phyloP scores from a whole-genome alignment of 1,140 invertebrate species.

The Fopius arisanus region DNA sequence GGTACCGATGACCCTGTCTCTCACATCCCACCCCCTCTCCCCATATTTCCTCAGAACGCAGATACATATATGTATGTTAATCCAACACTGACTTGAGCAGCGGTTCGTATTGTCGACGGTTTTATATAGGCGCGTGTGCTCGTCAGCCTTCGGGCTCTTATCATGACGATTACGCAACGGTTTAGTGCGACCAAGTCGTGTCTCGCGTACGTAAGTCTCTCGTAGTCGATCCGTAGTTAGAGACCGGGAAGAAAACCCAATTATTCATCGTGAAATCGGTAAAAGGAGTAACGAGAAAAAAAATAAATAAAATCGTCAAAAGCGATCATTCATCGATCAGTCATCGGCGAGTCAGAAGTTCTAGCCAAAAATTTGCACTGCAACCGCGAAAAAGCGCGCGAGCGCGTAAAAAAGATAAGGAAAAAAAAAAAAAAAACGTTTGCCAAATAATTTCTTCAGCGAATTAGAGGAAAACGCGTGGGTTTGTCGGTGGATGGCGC shows the following conservation, averaged over 20 bases:
- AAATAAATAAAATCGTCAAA: neutral
- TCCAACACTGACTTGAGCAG: constrained; percentile 2
- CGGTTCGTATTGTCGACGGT: constrained; percentile 11
- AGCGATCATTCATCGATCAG: too few relatives aligned
- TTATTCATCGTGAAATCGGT: too few relatives aligned
- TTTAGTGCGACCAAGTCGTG: constrained; percentile 27
- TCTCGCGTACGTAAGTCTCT: constrained; percentile 29
- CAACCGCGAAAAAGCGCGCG: too few relatives aligned
- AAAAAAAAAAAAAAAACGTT: neutral
- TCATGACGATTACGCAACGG: constrained; percentile 33
- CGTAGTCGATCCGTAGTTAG: constrained; percentile 27
- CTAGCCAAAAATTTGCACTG: too few relatives aligned
- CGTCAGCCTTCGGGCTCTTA: constrained; percentile 36
- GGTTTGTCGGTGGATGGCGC: constrained; percentile 28
- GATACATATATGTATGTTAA: constrained; percentile 11
- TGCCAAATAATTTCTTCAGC: neutral
- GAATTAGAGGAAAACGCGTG: neutral
- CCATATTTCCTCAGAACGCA: neutral
- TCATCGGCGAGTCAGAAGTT: too few relatives aligned
- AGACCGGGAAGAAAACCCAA: too few relatives aligned
- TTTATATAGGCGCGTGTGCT: constrained; percentile 17
- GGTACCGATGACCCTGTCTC: constrained; percentile 22
- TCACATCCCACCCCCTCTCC: neutral
- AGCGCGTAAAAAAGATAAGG: too few relatives aligned
- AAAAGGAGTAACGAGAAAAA: neutral